Evolutionary conservation across 2,888 invertebrate species (phyloP).

Genomic region (Cheiracanthium punctorium): DNA sequence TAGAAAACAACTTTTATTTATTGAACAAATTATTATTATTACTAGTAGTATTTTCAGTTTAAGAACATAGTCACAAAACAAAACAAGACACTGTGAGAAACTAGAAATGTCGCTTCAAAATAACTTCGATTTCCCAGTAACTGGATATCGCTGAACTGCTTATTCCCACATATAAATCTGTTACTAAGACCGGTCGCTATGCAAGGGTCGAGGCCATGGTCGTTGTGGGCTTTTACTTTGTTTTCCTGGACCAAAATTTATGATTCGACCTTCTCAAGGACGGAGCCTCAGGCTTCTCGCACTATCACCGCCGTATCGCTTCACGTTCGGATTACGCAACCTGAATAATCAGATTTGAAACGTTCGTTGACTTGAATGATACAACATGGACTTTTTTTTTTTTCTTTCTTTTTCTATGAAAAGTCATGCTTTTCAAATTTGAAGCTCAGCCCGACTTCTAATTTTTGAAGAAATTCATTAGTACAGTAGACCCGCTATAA

Average conservation of each 20-base stretch:
- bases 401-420: no score
- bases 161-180: conserved; percentile 1
- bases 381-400: no score
- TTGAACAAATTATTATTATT: no score
- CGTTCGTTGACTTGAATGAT: not conserved
- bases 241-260: conserved; percentile 30
- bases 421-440: no score
- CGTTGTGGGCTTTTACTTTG: conserved; percentile 2
- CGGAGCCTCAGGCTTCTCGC: conserved; percentile 26
- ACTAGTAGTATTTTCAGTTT: no score
- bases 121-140: not conserved
- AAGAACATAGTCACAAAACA: no score
- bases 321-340: not conserved
- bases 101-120: not conserved
- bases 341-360: not conserved
- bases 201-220: conserved; percentile 21
- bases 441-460: no score
- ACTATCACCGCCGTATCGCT: not conserved
- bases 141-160: not conserved
- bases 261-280: conserved; percentile 63
- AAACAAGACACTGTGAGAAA: not conserved
- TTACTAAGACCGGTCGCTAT: not conserved
- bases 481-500: no score
- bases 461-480: no score
- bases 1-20: no score